A percentile compares a stretch with the other conserved stretches of the same genome.
phyloP scores from a whole-genome alignment of 2,888 invertebrate genomes.

The Orthonevra nobilis region DNA sequence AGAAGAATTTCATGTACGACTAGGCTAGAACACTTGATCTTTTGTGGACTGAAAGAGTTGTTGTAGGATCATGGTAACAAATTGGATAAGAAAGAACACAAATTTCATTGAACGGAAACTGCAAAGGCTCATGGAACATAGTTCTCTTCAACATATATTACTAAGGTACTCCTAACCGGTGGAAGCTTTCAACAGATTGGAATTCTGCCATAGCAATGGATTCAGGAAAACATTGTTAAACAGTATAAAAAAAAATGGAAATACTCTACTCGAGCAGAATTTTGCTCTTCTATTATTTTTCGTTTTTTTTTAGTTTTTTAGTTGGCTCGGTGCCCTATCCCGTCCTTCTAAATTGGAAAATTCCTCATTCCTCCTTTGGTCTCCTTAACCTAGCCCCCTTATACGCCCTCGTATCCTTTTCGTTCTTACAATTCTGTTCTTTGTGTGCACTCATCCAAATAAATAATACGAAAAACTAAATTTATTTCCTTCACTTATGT shows the following conservation, averaged over 20 bases:
- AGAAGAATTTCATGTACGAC: no score
- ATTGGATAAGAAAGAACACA: no score
- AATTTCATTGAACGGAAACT: no score
- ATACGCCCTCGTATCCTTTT: neutral
- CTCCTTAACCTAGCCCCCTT: neutral
- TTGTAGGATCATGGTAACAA: no score
- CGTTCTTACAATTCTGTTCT: constrained; percentile 1
- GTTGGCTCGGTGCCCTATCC: constrained; percentile 40
- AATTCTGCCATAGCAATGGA: constrained; percentile 37
- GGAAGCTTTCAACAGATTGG: constrained; percentile 54
- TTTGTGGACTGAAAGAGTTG: no score
- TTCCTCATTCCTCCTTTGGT: constrained; percentile 38
- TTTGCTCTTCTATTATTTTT: no score
- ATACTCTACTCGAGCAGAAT: constrained; percentile 45
- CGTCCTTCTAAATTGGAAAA: constrained; percentile 63
- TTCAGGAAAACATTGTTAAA: constrained; percentile 46
- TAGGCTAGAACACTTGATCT: no score
- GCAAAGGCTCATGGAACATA: no score
- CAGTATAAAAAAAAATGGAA: constrained; percentile 22
- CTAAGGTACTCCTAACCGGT: constrained; percentile 7
- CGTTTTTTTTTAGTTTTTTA: constrained; percentile 7
- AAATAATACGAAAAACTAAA: constrained; percentile 71
- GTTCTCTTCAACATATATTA: no score
- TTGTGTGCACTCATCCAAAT: constrained; percentile 68
- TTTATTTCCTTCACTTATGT: constrained; percentile 69